phyloP scores from a whole-genome alignment of 2,888 invertebrate genomes.

The Amiota mariae region DNA sequence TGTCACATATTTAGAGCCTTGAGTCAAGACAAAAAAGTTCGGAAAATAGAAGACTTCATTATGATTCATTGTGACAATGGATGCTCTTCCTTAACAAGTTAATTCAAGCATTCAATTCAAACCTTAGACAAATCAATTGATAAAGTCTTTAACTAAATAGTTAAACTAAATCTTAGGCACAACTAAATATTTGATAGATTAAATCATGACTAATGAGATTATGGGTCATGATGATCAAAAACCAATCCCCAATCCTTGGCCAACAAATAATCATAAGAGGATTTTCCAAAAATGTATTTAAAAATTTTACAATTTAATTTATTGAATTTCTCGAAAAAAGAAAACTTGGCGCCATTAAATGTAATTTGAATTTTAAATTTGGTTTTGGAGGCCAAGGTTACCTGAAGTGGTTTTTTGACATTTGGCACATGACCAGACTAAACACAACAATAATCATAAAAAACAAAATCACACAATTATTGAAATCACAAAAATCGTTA shows the following conservation, averaged over 20 bases:
- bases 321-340: not conserved
- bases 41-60: no score
- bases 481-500: not conserved
- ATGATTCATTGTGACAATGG: no score
- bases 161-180: slow-evolving; percentile 40
- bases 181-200: slow-evolving; percentile 1
- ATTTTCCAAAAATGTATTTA: not conserved
- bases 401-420: slow-evolving; percentile 38
- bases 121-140: slow-evolving; percentile 39
- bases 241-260: not conserved
- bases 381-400: slow-evolving; percentile 61
- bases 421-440: slow-evolving; percentile 54
- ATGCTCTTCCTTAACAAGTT: no score
- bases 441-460: slow-evolving; percentile 44
- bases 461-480: not conserved
- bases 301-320: not conserved
- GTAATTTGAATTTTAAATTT: slow-evolving; percentile 39
- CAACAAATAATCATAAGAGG: not conserved
- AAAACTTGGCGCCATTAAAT: slow-evolving; percentile 19
- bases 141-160: not conserved
- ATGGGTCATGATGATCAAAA: no score
- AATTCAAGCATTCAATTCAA: not conserved
- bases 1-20: no score
- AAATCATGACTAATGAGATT: not conserved
- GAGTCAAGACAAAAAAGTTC: no score